Evolutionary conservation across 1,140 invertebrate species (phyloP).

Genomic region (Cyrtorhinus lividipennis): DNA sequence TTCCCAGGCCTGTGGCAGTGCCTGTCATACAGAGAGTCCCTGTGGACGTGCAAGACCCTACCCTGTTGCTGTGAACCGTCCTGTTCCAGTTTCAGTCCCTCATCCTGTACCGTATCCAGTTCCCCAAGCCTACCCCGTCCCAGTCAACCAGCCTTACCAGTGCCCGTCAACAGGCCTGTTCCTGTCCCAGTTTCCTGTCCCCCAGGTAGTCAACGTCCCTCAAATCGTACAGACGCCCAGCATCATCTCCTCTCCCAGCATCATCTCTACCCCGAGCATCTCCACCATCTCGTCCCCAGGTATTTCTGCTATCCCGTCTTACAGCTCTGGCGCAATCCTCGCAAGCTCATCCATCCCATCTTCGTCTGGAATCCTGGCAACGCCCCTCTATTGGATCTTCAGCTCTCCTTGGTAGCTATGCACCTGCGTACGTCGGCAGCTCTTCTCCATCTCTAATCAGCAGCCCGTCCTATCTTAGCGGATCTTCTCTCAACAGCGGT

Average conservation of each 20-base stretch:
- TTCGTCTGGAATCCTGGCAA: background rate
- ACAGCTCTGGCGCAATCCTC: background rate
- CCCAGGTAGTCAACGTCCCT: slow-evolving; percentile 16
- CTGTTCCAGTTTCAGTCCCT: slow-evolving; percentile 14
- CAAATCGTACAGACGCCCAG: slow-evolving; percentile 4
- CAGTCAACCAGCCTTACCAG: slow-evolving; percentile 22
- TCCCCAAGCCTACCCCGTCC: slow-evolving; percentile 21
- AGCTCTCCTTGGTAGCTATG: background rate
- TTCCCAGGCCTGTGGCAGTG: slow-evolving; percentile 9
- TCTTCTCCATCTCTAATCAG: too few relatives aligned
- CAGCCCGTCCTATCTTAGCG: background rate
- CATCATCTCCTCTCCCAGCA: background rate
- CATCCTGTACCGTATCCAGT: slow-evolving; percentile 19
- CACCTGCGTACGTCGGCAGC: background rate
- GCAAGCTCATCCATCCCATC: background rate
- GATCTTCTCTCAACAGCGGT: background rate
- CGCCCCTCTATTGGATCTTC: background rate
- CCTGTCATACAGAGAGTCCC: slow-evolving; percentile 22
- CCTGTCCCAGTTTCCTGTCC: slow-evolving; percentile 19
- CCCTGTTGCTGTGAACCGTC: slow-evolving; percentile 31
- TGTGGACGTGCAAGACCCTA: slow-evolving; percentile 31
- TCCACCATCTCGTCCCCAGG: too few relatives aligned
- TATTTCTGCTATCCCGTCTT: background rate
- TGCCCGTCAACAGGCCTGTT: slow-evolving; percentile 20
- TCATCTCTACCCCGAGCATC: too few relatives aligned